Evolutionary conservation across 2,797 vertebrate species (phyloP).

Genomic region (Scarus forsteni): DNA sequence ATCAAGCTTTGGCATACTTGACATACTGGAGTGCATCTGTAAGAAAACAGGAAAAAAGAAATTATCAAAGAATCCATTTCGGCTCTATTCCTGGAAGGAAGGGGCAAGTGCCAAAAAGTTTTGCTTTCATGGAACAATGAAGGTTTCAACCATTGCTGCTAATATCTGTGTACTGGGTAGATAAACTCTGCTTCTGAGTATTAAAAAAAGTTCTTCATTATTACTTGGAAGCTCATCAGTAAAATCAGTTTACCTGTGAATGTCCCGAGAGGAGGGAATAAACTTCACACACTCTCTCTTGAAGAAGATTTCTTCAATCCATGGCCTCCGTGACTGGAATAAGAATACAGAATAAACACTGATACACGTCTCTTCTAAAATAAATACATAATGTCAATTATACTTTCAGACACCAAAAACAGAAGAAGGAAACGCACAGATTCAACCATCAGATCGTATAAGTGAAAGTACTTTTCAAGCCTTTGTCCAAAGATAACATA

Average conservation of each 20-base stretch:
- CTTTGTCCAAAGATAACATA: too few relatives aligned
- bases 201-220: constrained; percentile 5
- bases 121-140: constrained; percentile 33
- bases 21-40: constrained; percentile 91
- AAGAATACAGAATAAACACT: constrained; percentile 36
- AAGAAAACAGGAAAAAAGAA: constrained; percentile 67
- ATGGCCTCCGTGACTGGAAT: constrained; percentile 87
- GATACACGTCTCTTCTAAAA: background rate
- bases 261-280: constrained; percentile 89
- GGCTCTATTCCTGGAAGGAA: constrained; percentile 57
- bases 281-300: constrained; percentile 94
- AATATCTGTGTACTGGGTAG: constrained; percentile 8
- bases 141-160: constrained; percentile 26
- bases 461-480: too few relatives aligned
- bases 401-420: too few relatives aligned
- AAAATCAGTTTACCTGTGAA: constrained; percentile 88
- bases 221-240: constrained; percentile 12
- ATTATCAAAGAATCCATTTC: constrained; percentile 47
- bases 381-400: too few relatives aligned
- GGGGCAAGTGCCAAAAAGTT: constrained; percentile 45
- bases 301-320: constrained; percentile 92
- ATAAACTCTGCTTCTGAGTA: constrained; percentile 19
- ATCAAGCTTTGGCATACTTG: constrained; percentile 96
- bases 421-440: too few relatives aligned
- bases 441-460: too few relatives aligned